Evolutionary conservation across 2,797 vertebrate species (phyloP), one percentile per base, ranked within the genome.

Genomic region (Ibycter americanus): DNA sequence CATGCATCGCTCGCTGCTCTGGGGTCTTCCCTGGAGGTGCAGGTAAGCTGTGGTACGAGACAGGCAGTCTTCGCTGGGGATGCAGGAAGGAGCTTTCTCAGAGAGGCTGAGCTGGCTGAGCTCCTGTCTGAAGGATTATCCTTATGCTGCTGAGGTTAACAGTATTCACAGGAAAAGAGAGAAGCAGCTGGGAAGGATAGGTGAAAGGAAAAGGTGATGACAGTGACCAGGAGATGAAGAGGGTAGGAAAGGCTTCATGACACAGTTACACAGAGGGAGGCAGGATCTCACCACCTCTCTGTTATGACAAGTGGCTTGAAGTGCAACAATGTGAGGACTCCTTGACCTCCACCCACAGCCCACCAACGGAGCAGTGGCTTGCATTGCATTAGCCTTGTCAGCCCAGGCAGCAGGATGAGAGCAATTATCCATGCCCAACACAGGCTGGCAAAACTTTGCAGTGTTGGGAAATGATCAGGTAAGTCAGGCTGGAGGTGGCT

Each of bases 1-100:
- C 63, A 1, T 0, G 4, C 63, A 44, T 3, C 3, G 0, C n/a
- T 42, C 62, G 2, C 3, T 12, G 40, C 54, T 56, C 71, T 6
- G n/a, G 36, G 29, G 29, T 27, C 26, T 12, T 52, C 52, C 59
- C 16, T 2, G 4, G 67, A 14, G 23, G 1, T 23, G 51, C 16
- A 55, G 44, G 25, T 56, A 65, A 63, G 58, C 18, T 11, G 18
- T 8, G 3, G 51, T 27, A 3, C 5, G n/a, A 62, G 70, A 15
- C 12, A 8, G 54, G 34, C 26, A 17, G 29, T 20, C 21, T 15
- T 51, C 17, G 4, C 65, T 47, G 46, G 46, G 59, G 26, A 17
- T 19, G 58, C 46, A 66, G 78, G 54, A 36, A 12, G 22, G 26
- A 40, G 4, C 14, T 59, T 47, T 27, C 51, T 83, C 42, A 19